phyloP scores from a whole-genome alignment of 2,888 invertebrate species.

The Cactoblastis cactorum region DNA sequence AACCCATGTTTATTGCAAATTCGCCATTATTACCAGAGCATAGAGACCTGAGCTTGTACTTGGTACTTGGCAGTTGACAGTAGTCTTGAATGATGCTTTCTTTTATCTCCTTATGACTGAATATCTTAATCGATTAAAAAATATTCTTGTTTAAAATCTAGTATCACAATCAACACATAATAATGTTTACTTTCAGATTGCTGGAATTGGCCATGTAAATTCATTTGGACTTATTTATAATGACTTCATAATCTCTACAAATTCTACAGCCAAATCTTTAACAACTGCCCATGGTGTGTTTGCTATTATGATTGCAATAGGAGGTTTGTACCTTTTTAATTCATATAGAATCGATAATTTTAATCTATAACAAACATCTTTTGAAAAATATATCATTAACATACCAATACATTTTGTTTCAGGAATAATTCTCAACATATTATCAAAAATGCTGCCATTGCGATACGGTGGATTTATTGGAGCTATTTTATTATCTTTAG shows the following conservation, averaged over 20 bases:
- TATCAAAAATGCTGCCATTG: constrained; percentile 74
- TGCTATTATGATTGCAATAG: constrained; percentile 64
- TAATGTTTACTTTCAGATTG: constrained; percentile 58
- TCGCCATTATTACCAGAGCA: too few relatives aligned
- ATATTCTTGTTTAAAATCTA: too few relatives aligned
- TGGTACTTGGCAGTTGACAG: too few relatives aligned
- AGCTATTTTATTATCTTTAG: constrained; percentile 66
- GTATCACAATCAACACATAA: too few relatives aligned
- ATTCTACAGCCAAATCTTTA: constrained; percentile 61
- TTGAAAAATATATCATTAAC: background rate
- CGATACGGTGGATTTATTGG: constrained; percentile 79
- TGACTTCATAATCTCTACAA: constrained; percentile 61
- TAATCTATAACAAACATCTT: too few relatives aligned
- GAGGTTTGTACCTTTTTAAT: constrained; percentile 60
- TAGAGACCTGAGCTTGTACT: too few relatives aligned
- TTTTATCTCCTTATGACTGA: too few relatives aligned
- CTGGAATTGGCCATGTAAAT: constrained; percentile 80
- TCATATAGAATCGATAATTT: too few relatives aligned
- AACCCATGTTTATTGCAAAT: too few relatives aligned
- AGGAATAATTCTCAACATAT: constrained; percentile 80
- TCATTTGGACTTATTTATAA: constrained; percentile 79
- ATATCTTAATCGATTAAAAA: too few relatives aligned
- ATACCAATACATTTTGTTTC: constrained; percentile 25
- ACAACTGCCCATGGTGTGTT: constrained; percentile 68
- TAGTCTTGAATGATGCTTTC: too few relatives aligned